Evolutionary conservation across 2,888 invertebrate genomes (phyloP).

Genomic region (Agrochola litura): DNA sequence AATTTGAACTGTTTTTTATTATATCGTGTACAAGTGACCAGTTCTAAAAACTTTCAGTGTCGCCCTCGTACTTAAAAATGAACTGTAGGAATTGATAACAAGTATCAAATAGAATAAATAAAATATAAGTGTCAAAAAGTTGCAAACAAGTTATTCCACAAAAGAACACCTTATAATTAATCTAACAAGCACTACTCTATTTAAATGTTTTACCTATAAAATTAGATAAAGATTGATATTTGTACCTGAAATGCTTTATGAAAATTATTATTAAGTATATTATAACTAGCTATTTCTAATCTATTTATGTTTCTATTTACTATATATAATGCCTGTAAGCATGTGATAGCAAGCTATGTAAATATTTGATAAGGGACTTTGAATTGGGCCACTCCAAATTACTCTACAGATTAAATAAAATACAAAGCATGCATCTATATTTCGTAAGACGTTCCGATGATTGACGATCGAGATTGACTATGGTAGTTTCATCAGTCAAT

Average conservation of each 20-base stretch:
- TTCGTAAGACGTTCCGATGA: not conserved
- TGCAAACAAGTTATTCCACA: constrained; percentile 26
- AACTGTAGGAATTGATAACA: not conserved
- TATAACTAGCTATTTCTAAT: constrained; percentile 11
- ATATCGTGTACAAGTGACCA: too few species aligned
- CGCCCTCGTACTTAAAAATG: constrained; percentile 6
- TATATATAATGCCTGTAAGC: constrained; percentile 1
- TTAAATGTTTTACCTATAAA: not conserved
- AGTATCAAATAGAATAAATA: not conserved
- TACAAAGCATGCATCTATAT: constrained; percentile 30
- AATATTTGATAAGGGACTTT: constrained; percentile 3
- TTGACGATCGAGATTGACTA: not conserved
- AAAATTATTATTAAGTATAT: constrained; percentile 1
- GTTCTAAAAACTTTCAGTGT: too few species aligned
- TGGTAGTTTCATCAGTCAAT: not conserved
- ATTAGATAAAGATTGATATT: constrained; percentile 5
- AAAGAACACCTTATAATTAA: not conserved
- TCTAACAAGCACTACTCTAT: constrained; percentile 2
- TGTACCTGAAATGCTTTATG: constrained; percentile 13
- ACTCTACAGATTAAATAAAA: not conserved
- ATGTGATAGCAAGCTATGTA: constrained; percentile 41
- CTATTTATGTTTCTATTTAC: constrained; percentile 4
- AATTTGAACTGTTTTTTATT: too few species aligned
- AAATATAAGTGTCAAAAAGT: not conserved
- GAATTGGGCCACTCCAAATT: constrained; percentile 41